Evolutionary conservation across 2,113 vertebrate species (phyloP).

Genomic region (Mus spicilegus): DNA sequence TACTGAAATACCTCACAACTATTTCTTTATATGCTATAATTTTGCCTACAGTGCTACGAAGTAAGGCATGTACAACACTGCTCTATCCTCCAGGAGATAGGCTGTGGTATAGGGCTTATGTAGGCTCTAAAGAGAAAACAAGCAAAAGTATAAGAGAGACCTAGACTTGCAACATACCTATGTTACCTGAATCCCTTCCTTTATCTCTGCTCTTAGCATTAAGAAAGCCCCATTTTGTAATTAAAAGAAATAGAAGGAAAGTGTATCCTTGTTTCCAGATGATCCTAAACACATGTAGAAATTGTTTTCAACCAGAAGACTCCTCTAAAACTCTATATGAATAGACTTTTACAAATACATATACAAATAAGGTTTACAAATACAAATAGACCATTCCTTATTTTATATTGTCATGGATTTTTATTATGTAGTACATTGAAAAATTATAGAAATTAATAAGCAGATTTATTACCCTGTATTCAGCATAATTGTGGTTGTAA

Average conservation of each 20-base stretch:
- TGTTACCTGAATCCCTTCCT: not conserved
- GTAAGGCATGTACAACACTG: not conserved
- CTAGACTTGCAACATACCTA: fast-evolving
- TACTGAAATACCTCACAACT: too few relatives aligned
- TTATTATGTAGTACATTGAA: not conserved
- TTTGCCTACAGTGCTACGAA: not conserved
- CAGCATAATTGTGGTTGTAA: not conserved
- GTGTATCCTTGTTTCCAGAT: not conserved
- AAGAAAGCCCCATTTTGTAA: too few relatives aligned
- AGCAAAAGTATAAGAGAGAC: not conserved
- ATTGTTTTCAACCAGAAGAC: not conserved
- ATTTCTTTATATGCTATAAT: not conserved
- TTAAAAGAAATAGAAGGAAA: not conserved
- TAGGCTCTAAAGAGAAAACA: not conserved
- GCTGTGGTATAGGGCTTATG: too few relatives aligned
- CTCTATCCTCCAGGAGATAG: not conserved
- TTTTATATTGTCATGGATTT: not conserved
- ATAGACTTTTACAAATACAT: too few relatives aligned
- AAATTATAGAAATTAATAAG: not conserved
- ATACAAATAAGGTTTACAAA: too few relatives aligned
- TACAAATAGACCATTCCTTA: too few relatives aligned
- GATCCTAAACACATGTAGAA: not conserved
- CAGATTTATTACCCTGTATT: not conserved
- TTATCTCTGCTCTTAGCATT: not conserved
- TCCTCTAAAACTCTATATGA: fast-evolving